Conservation (phyloP, 2,113 vertebrate genomes). For the Hyla sarda region DNA sequence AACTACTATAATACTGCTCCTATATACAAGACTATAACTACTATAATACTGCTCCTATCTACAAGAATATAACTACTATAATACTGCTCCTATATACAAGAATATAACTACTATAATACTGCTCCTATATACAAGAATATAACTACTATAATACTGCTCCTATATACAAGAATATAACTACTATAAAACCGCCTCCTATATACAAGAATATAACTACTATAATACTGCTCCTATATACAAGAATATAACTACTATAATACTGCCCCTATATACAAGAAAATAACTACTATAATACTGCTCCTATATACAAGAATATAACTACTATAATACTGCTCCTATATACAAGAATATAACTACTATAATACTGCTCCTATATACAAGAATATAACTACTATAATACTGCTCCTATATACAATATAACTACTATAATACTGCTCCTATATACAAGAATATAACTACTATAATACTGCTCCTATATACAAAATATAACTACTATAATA, state of each 20-base stretch:
- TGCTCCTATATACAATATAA: too few species aligned
- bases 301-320: too few species aligned
- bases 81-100: background rate
- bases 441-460: too few species aligned
- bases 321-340: too few species aligned
- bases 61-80: background rate
- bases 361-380: background rate
- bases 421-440: background rate
- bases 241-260: too few species aligned
- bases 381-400: background rate
- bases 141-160: conserved; percentile 2
- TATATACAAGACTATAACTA: too few species aligned
- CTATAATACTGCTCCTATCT: too few species aligned
- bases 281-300: too few species aligned
- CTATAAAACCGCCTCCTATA: background rate
- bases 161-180: conserved; percentile 4
- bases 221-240: background rate
- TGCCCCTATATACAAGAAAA: too few species aligned
- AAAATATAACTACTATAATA: too few species aligned
- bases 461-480: too few species aligned
- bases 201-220: conserved; percentile 10
- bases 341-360: too few species aligned
- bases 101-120: conserved; percentile 17
- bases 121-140: background rate
- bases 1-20: background rate